phyloP scores from a whole-genome alignment of 2,888 invertebrate species.

The Loripinus fragilis region DNA sequence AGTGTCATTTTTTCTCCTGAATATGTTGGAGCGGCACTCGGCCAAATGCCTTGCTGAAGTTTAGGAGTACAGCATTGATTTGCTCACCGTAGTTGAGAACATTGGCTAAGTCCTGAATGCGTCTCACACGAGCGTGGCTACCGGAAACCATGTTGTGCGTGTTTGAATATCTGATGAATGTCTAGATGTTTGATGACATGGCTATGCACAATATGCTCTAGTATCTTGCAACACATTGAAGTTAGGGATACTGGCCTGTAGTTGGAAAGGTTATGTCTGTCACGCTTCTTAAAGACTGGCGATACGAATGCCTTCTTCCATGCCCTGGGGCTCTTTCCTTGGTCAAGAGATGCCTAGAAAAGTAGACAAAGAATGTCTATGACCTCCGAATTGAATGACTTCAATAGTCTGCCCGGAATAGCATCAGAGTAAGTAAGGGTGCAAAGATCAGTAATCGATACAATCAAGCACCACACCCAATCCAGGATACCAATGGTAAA shows the following conservation, averaged over 20 bases:
- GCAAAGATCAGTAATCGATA: too few species aligned
- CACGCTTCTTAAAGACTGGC: not conserved
- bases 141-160: not conserved
- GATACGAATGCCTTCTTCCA: too few species aligned
- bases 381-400: not conserved
- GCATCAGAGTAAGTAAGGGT: too few species aligned
- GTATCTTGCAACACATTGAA: not conserved
- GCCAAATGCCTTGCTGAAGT: slow-evolving; percentile 4
- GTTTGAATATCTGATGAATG: not conserved
- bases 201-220: slow-evolving; percentile 12
- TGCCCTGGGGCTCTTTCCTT: not conserved
- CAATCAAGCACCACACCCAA: too few species aligned
- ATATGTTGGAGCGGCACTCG: not conserved
- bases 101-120: not conserved
- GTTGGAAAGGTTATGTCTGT: not conserved
- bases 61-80: not conserved
- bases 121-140: not conserved
- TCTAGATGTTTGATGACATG: not conserved
- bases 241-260: not conserved
- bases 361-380: not conserved
- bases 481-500: too few species aligned
- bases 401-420: not conserved
- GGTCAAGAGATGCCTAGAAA: not conserved
- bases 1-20: not conserved
- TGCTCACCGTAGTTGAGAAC: not conserved